Conservation (phyloP, 2,113 vertebrate species). For the Tenebrosternarchus preto region DNA sequence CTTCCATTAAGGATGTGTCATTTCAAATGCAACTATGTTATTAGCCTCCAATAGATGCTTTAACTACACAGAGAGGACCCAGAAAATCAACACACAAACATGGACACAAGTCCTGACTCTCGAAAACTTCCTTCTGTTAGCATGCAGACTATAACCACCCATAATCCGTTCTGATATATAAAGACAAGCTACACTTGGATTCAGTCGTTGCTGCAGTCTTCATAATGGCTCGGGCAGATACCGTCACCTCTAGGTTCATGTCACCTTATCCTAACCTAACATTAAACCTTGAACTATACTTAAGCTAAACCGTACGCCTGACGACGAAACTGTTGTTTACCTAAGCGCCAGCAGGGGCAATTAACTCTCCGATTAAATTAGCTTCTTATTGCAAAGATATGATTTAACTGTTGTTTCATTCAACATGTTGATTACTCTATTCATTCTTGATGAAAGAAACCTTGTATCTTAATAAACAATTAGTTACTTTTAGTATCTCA, state of each 20-base stretch:
- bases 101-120: not conserved
- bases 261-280: conserved; percentile 16
- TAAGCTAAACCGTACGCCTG: conserved; percentile 35
- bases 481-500: not conserved
- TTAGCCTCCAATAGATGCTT: no score
- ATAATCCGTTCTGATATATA: conserved; percentile 1
- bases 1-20: not conserved
- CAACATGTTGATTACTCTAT: not conserved
- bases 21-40: not conserved
- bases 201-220: conserved; percentile 5
- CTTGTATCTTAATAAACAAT: not conserved
- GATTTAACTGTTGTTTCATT: not conserved
- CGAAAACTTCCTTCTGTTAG: not conserved
- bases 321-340: conserved; percentile 40
- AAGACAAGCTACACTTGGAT: conserved; percentile 6
- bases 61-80: not conserved
- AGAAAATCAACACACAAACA: not conserved
- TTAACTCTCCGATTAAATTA: conserved; percentile 22
- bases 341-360: conserved; percentile 1
- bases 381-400: not conserved
- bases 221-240: conserved; percentile 9
- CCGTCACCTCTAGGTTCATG: conserved; percentile 19
- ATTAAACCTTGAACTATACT: conserved; percentile 41
- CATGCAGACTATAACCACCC: not conserved
- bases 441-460: not conserved